phyloP scores from a whole-genome alignment of 2,888 invertebrate genomes.

The Callimorpha dominula region DNA sequence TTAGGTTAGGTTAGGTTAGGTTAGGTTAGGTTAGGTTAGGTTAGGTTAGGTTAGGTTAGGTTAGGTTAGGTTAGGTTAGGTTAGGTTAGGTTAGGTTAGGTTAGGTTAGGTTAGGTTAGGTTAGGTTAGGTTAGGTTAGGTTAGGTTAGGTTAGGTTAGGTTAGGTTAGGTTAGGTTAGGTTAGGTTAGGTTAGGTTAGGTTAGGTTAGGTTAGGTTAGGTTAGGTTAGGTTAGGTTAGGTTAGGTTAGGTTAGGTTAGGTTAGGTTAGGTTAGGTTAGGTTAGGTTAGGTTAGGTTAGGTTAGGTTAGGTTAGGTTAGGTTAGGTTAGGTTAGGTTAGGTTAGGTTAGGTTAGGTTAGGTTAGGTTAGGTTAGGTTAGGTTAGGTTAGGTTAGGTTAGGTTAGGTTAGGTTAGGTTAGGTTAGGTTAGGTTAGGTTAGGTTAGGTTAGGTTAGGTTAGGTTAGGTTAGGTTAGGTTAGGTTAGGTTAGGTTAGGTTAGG shows the following conservation, averaged over 20 bases:
- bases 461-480: slow-evolving; percentile 24
- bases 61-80: slow-evolving; percentile 24
- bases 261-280: slow-evolving; percentile 21
- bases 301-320: slow-evolving; percentile 20
- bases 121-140: slow-evolving; percentile 19
- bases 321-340: slow-evolving; percentile 24
- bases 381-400: slow-evolving; percentile 18
- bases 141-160: slow-evolving; percentile 22
- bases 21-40: slow-evolving; percentile 18
- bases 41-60: slow-evolving; percentile 24
- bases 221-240: slow-evolving; percentile 24
- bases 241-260: slow-evolving; percentile 19
- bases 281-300: slow-evolving; percentile 21
- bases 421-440: slow-evolving; percentile 20
- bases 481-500: slow-evolving; percentile 24
- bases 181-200: slow-evolving; percentile 24
- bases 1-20: slow-evolving; percentile 22
- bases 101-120: slow-evolving; percentile 21
- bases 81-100: slow-evolving; percentile 24
- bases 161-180: slow-evolving; percentile 19
- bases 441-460: slow-evolving; percentile 22
- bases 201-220: slow-evolving; percentile 24
- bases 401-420: slow-evolving; percentile 22
- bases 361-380: slow-evolving; percentile 24
- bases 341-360: slow-evolving; percentile 24